Conservation (phyloP, 2,797 vertebrate species). For the Danio jaintianensis region DNA sequence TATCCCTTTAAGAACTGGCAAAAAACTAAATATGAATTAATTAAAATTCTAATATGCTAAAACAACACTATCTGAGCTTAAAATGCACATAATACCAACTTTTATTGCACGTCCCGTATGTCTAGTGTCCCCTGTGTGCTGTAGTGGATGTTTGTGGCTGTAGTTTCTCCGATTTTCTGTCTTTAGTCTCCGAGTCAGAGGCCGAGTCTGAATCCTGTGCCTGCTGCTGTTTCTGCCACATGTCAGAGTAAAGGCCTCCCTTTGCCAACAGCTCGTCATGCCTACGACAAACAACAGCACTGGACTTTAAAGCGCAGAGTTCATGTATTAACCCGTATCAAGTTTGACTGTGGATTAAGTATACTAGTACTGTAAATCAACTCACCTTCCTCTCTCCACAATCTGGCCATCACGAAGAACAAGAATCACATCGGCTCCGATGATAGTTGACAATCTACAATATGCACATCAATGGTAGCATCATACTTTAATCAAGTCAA, state of each 20-base stretch:
- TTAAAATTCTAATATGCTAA: not conserved
- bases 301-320: not conserved
- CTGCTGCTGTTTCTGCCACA: conserved; percentile 92
- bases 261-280: conserved; percentile 89
- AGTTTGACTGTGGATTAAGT: not conserved
- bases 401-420: conserved; percentile 88
- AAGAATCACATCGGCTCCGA: conserved; percentile 92
- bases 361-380: not conserved
- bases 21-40: not conserved
- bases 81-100: conserved; percentile 22
- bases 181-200: conserved; percentile 83
- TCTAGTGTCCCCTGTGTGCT: conserved; percentile 58
- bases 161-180: conserved; percentile 81
- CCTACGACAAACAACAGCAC: conserved; percentile 67
- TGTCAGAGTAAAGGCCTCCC: conserved; percentile 86
- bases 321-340: not conserved
- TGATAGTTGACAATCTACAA: conserved; percentile 91
- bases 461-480: not conserved
- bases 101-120: not conserved
- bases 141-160: conserved; percentile 71
- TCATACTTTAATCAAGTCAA: not conserved
- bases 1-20: not conserved
- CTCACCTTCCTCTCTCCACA: conserved; percentile 89
- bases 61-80: conserved; percentile 15
- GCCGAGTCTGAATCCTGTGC: conserved; percentile 74